Base-by-base conservation (phyloP, 2,797 vertebrate genomes). In the Geotrypetes seraphini region DNA sequence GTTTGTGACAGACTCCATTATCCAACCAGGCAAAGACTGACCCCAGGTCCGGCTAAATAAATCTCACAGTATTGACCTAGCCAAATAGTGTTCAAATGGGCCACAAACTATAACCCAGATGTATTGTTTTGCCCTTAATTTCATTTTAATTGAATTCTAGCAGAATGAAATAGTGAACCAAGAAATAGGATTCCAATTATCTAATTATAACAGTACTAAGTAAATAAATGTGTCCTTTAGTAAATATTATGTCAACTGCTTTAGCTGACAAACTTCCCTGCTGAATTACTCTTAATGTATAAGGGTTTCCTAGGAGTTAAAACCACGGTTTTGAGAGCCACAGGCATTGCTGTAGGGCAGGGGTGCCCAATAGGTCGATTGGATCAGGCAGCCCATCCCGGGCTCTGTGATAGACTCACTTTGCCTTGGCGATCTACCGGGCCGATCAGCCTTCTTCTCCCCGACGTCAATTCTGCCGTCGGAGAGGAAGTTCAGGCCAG, bases 31-130 rank as follows among this genome's bases (percentile, higher is more conserved):
- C 50, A 53, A 47, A 62, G 63, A n/a, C 36, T 44, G 39, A 47
- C 43, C 22, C 0, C 44, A 69, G 70, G 75, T 79, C 68, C 66
- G 52, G 56, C 50, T 64, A 69, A 64, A 72, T 56, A 51, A 69
- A 53, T n/a, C 31, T 43, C 47, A 63, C 70, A 73, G 60, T 69
- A 53, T 16, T 28, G 35, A 18, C 43, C 43, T 57, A n/a, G n/a
- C 60, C 59, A 57, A 59, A 49, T 16, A 18, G 60, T 47, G 63
- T 39, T 53, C 48, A 4, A 9, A 62, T 52, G 24, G 20, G 51
- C 37, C 39, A 16, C 50, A 60, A 41, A 71, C 57, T 62, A 51
- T 50, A 52, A 68, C 68, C 53, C 35, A 47, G 50, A 58, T 37
- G 14, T 43, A 65, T 78, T 48, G 50, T 74, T 38, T 67, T 29